Percentiles rank a stretch among this genome's conserved stretches.
These are phyloP conservation scores for Gymnorhina tibicen DNA, from an alignment of 2,113 vertebrate species.

Conservation along the genomic window DNA sequence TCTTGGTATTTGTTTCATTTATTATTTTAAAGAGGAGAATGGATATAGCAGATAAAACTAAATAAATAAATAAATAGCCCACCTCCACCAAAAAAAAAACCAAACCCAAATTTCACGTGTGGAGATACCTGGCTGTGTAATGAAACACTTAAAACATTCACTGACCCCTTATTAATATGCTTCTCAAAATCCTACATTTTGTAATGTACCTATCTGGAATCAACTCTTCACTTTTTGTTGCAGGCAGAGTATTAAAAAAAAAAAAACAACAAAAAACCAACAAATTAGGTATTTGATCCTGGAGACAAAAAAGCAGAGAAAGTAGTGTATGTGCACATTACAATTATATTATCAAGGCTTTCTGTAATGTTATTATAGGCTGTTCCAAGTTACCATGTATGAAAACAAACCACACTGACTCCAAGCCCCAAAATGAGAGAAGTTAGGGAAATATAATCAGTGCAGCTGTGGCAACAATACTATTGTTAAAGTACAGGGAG, in stretches of 20 bases:
- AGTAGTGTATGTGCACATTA: background rate
- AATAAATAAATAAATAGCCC: background rate
- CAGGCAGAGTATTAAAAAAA: background rate
- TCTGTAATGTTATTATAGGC: slow-evolving; percentile 61
- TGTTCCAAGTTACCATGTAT: slow-evolving; percentile 62
- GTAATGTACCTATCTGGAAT: background rate
- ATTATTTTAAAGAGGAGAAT: background rate
- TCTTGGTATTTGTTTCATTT: background rate
- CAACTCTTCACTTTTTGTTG: background rate
- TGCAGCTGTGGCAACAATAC: slow-evolving; percentile 69
- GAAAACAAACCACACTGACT: slow-evolving; percentile 70
- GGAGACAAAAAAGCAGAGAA: slow-evolving; percentile 12
- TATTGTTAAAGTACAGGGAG: slow-evolving; percentile 52
- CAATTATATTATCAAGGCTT: slow-evolving; percentile 58
- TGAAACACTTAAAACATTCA: background rate
- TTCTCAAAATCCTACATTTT: background rate
- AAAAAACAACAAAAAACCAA: background rate
- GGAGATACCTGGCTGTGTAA: background rate
- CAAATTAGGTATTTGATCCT: background rate
- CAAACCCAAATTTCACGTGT: background rate
- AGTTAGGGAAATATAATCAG: slow-evolving; percentile 52
- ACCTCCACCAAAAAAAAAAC: background rate
- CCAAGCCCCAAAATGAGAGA: slow-evolving; percentile 47
- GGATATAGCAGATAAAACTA: background rate
- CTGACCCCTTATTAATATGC: background rate